These are phyloP conservation scores for Thinocorus orbignyianus DNA, from an alignment of 2,113 vertebrate species.

Conservation along the genomic window DNA sequence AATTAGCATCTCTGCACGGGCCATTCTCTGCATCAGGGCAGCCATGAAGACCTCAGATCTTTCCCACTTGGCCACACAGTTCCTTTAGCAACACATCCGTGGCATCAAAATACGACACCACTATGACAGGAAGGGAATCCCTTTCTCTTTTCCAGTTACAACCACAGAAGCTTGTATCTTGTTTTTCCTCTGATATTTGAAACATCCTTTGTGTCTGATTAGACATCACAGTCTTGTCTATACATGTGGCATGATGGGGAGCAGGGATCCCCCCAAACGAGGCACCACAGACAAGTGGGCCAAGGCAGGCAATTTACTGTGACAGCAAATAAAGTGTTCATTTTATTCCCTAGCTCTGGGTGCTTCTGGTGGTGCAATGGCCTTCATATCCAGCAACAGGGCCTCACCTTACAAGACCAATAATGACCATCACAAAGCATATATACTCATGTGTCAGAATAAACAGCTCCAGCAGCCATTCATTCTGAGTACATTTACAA, in stretches of 20 bases:
- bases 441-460: not conserved
- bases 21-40: not conserved
- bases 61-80: not conserved
- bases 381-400: not conserved
- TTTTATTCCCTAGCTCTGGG: not conserved
- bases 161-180: not conserved
- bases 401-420: not conserved
- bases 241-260: accelerated
- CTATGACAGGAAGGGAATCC: not conserved
- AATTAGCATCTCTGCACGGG: not conserved
- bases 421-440: not conserved
- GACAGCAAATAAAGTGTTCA: not conserved
- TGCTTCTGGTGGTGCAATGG: not conserved
- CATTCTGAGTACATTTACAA: not conserved
- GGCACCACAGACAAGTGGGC: not conserved
- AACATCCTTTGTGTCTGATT: not conserved
- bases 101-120: not conserved
- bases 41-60: not conserved
- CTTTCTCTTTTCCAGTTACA: not conserved
- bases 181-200: not conserved
- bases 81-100: not conserved
- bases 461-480: not conserved
- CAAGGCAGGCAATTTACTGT: not conserved
- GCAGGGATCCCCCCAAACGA: not conserved
- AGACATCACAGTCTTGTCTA: not conserved